A percentile compares a stretch with the other conserved stretches of the same genome.
Evolutionary conservation across 2,113 vertebrate species (phyloP).

Genomic region (Poeciliopsis occidentalis): DNA sequence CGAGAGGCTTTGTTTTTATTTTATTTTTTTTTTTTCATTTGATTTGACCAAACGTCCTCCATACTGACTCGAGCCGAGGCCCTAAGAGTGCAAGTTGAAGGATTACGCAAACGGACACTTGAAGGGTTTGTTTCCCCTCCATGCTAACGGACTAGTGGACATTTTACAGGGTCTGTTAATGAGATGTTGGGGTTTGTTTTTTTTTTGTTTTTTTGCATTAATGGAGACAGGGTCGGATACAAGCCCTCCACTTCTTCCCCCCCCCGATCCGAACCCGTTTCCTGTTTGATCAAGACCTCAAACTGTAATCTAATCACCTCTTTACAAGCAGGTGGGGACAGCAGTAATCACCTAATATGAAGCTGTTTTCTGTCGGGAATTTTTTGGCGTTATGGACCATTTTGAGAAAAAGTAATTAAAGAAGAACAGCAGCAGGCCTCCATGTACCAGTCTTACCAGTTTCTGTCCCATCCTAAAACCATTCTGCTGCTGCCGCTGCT

Average conservation of each 20-base stretch:
- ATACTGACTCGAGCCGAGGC: constrained; percentile 24
- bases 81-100: constrained; percentile 23
- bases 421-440: constrained; percentile 19
- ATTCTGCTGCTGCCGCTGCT: constrained; percentile 61
- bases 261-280: constrained; percentile 6
- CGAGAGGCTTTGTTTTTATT: constrained; percentile 33
- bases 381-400: constrained; percentile 31
- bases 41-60: constrained; percentile 65
- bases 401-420: constrained; percentile 13
- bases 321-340: constrained; percentile 11
- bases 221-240: constrained; percentile 57
- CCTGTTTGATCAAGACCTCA: constrained; percentile 52
- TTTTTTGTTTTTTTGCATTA: constrained; percentile 14
- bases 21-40: constrained; percentile 47
- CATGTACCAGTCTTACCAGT: constrained; percentile 4
- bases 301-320: constrained; percentile 38
- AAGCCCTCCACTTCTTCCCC: constrained; percentile 33
- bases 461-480: constrained; percentile 14
- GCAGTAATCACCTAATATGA: neutral
- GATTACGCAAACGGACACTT: constrained; percentile 20
- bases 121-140: constrained; percentile 22
- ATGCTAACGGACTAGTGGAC: constrained; percentile 28
- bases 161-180: constrained; percentile 46
- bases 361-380: neutral
- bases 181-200: neutral